A percentile compares a stretch with the other conserved stretches of the same genome.
phyloP scores from a whole-genome alignment of 2,797 vertebrate genomes.

The Coilia nasus region DNA sequence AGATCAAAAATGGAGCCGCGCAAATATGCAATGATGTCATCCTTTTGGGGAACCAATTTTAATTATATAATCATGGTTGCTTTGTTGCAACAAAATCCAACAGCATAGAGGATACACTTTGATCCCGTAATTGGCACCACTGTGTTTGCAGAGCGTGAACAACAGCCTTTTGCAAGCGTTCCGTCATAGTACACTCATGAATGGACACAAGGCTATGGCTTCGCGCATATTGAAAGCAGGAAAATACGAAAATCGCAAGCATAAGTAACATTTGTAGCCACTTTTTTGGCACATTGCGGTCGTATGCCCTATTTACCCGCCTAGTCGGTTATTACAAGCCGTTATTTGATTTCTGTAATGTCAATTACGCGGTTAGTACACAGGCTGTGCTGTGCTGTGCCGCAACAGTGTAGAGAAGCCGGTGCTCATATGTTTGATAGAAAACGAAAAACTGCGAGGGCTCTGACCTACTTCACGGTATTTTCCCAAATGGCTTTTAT shows the following conservation, averaged over 20 bases:
- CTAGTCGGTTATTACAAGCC: neutral
- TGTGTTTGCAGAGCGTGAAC: slow-evolving; percentile 1
- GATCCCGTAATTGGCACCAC: neutral
- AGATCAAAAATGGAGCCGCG: neutral
- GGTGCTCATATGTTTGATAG: neutral
- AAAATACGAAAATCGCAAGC: neutral
- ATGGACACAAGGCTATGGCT: neutral
- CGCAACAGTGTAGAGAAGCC: neutral
- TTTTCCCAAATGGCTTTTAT: slow-evolving; percentile 2
- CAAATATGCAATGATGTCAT: slow-evolving; percentile 11
- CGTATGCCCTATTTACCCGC: neutral
- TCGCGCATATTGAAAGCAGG: neutral
- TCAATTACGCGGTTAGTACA: slow-evolving; percentile 13
- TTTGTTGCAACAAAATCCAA: slow-evolving; percentile 12
- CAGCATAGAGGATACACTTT: neutral
- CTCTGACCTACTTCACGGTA: slow-evolving; percentile 5
- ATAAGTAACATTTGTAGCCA: neutral
- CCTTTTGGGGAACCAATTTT: neutral
- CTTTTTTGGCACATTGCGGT: neutral
- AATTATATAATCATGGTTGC: slow-evolving; percentile 20
- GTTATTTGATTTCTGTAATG: neutral
- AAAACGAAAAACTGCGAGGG: neutral
- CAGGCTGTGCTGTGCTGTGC: neutral
- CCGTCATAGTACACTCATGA: neutral
- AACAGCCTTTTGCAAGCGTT: slow-evolving; percentile 6